phyloP scores from a whole-genome alignment of 2,888 invertebrate genomes.

The Zonitis immaculata region DNA sequence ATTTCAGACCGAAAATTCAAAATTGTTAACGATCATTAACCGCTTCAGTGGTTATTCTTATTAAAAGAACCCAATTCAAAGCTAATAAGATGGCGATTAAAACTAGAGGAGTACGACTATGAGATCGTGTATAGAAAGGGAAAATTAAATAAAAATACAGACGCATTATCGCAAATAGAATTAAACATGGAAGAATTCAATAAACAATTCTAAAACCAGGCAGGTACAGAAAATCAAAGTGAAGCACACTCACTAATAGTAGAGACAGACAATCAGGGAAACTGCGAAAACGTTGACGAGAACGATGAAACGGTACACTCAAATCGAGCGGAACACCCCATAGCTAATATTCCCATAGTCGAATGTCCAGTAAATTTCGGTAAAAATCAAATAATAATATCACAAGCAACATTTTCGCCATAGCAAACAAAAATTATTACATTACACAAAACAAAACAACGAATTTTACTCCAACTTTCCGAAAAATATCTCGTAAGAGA shows the following conservation, averaged over 20 bases:
- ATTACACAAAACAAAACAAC: too few species aligned
- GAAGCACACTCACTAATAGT: conserved; percentile 9
- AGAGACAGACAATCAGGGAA: neutral
- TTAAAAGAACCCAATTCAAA: conserved; percentile 15
- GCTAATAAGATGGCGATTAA: neutral
- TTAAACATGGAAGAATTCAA: too few species aligned
- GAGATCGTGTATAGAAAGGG: conserved; percentile 1
- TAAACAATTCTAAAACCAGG: too few species aligned
- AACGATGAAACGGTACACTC: conserved; percentile 10
- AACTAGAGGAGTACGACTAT: conserved; percentile 2
- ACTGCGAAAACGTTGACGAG: neutral
- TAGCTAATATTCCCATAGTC: conserved; percentile 11
- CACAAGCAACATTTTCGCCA: conserved; percentile 9
- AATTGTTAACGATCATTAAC: conserved; percentile 9
- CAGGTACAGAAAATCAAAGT: conserved; percentile 5
- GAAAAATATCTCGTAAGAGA: too few species aligned
- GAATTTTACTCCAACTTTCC: too few species aligned
- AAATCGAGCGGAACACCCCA: conserved; percentile 10
- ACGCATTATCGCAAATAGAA: neutral
- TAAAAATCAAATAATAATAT: conserved; percentile 18
- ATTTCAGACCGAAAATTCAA: conserved; percentile 20
- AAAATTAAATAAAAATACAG: neutral
- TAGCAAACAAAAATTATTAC: conserved; percentile 11
- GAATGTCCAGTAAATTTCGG: conserved; percentile 18
- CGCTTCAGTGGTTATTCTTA: conserved; percentile 2